These are phyloP conservation scores for Stigmatopora argus DNA, from an alignment of 2,113 vertebrate genomes.

Conservation along the genomic window DNA sequence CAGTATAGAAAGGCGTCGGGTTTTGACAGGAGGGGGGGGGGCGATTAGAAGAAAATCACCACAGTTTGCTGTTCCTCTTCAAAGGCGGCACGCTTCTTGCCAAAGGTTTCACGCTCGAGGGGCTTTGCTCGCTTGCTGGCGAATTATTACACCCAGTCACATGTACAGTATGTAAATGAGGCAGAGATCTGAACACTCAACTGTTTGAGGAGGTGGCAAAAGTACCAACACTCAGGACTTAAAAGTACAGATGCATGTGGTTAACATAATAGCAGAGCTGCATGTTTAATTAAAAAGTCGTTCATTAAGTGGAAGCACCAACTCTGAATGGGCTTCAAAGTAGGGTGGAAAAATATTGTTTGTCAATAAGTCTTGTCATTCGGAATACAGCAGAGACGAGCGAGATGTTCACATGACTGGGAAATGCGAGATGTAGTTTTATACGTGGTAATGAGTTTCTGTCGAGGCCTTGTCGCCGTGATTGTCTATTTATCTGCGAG, in stretches of 20 bases:
- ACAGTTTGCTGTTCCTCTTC: constrained; percentile 55
- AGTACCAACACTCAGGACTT: background rate
- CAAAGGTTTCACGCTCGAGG: constrained; percentile 55
- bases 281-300: background rate
- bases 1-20: constrained; percentile 57
- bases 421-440: constrained; percentile 8
- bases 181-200: constrained; percentile 13
- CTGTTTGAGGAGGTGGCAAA: constrained; percentile 11
- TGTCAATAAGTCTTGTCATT: background rate
- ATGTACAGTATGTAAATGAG: constrained; percentile 52
- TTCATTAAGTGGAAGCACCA: no score
- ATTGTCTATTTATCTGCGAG: constrained; percentile 7
- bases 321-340: no score
- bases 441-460: constrained; percentile 25
- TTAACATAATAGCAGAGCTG: background rate
- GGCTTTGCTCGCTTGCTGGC: constrained; percentile 52
- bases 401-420: background rate
- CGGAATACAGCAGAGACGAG: constrained; percentile 14
- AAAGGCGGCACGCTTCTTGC: constrained; percentile 55
- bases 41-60: constrained; percentile 58
- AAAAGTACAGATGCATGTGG: constrained; percentile 16
- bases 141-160: constrained; percentile 57
- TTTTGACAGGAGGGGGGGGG: constrained; percentile 42
- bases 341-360: no score
- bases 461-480: constrained; percentile 9